Percentiles rank a stretch among this genome's conserved stretches.
These are phyloP conservation scores for Fratercula arctica DNA, from an alignment of 2,797 vertebrate genomes.

Conservation along the genomic window DNA sequence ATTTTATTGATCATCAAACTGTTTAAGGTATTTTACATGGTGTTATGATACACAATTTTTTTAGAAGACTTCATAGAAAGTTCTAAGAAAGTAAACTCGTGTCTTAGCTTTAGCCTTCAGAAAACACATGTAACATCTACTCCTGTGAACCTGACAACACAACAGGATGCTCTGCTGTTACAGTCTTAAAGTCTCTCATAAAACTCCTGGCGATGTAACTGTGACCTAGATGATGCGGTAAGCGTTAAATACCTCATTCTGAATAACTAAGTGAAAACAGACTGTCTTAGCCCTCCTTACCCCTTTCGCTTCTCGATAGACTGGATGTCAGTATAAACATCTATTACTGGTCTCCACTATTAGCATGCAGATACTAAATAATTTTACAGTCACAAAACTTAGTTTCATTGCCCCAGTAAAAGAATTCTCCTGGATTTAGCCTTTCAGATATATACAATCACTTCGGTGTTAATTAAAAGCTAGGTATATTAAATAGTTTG, in stretches of 20 bases:
- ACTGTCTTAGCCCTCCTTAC: not conserved
- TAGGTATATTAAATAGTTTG: not conserved
- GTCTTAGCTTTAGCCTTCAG: not conserved
- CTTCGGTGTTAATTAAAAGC: not conserved
- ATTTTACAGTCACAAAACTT: not conserved
- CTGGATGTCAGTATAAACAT: not conserved
- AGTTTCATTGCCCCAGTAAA: not conserved
- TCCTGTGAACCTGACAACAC: not conserved
- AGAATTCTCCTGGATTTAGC: not conserved
- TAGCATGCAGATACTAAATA: not conserved
- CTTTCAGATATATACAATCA: not conserved
- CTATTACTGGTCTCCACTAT: not conserved
- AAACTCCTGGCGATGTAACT: not conserved
- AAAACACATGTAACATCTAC: not conserved
- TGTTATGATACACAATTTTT: not conserved
- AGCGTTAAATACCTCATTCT: not conserved
- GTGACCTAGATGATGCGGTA: not conserved
- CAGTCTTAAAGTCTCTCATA: not conserved
- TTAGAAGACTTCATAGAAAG: not conserved
- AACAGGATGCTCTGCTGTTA: not conserved
- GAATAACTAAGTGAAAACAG: not conserved
- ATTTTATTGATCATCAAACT: conserved; percentile 19
- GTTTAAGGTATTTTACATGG: not conserved
- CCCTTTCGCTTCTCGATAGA: not conserved
- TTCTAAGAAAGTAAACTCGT: not conserved